A percentile compares a stretch with the other conserved stretches of the same genome.
Evolutionary conservation across 2,888 invertebrate species (phyloP).

Genomic region (Mesoligia furuncula): DNA sequence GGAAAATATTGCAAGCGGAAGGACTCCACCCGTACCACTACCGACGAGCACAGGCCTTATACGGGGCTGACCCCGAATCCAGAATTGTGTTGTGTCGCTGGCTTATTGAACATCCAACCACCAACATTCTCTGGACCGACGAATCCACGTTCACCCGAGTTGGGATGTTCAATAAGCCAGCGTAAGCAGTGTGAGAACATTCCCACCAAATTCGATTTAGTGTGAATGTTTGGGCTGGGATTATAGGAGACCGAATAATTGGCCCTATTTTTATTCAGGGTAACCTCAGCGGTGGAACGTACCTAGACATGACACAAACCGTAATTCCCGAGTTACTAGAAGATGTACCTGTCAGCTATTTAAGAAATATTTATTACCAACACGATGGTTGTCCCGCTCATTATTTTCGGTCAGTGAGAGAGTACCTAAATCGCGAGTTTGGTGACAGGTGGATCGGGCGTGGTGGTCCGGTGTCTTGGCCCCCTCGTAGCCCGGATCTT

Average conservation of each 20-base stretch:
- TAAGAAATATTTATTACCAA: no score
- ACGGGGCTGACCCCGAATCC: no score
- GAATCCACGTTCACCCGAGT: conserved; percentile 1
- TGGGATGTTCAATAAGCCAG: conserved; percentile 10
- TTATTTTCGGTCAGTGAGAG: neutral
- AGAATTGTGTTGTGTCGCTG: neutral
- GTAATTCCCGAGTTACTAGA: neutral
- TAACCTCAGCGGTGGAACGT: neutral
- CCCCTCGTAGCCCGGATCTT: neutral
- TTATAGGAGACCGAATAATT: neutral
- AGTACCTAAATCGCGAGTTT: no score
- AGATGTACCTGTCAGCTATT: no score
- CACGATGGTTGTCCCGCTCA: neutral
- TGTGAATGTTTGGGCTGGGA: neutral
- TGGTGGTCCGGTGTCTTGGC: neutral
- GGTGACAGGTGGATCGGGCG: neutral
- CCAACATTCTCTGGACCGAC: conserved; percentile 1
- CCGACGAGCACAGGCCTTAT: no score
- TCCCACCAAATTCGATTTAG: conserved; percentile 4
- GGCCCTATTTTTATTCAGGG: conserved; percentile 3
- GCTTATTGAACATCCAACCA: neutral
- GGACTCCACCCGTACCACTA: no score
- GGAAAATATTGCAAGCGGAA: no score
- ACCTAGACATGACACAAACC: neutral
- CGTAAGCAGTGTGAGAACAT: no score